Evolutionary conservation across 2,797 vertebrate genomes (phyloP), one percentile per base, ranked within the genome.

Genomic region (Hoplostethus atlanticus): DNA sequence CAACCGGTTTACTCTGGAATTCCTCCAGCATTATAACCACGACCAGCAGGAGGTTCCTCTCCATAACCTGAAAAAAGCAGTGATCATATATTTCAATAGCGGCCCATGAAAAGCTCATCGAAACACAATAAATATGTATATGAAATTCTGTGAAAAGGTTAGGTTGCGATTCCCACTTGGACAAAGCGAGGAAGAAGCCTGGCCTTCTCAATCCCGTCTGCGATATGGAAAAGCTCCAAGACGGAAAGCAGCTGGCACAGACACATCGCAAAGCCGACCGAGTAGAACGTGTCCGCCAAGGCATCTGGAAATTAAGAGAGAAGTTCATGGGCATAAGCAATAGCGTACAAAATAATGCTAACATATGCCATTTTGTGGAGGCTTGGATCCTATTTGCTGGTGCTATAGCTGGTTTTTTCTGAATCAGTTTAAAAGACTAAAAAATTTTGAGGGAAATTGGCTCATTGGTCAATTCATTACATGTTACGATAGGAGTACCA

Each of bases 191-290:
- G 96, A 3, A 97, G 80, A 25, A 98, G 94, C 16, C 54, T 71
- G 56, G 89, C 92, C 76, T 96, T 92, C 74, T 97, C 97, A 30
- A 97, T 93, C 54, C 96, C 95, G 0, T 94, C 88, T 0, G 95
- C 93, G 4, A 98, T 95, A 63, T 99, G 97, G 81, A 97, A 94
- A 38, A 98, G 91, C 87, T 99, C 98, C 89, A 99, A 51, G 0
- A 95, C 9, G 17, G 98, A 97, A 11, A 97, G 64, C 72, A 96
- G 91, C 76, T 98, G 98, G 90, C 97, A 99, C 74, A 95, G 79
- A 55, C 94, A 94, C 97, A 98, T 98, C 76, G 96, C 94, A 0
- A 97, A 90, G 28, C 97, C 97, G n/a, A 99, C 94, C 0, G 96
- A 94, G 85, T 98, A 95, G 82, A 99, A 98, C 0, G 96, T 99